Evolutionary conservation across 2,113 vertebrate genomes (phyloP).

Genomic region (Lampris incognitus): DNA sequence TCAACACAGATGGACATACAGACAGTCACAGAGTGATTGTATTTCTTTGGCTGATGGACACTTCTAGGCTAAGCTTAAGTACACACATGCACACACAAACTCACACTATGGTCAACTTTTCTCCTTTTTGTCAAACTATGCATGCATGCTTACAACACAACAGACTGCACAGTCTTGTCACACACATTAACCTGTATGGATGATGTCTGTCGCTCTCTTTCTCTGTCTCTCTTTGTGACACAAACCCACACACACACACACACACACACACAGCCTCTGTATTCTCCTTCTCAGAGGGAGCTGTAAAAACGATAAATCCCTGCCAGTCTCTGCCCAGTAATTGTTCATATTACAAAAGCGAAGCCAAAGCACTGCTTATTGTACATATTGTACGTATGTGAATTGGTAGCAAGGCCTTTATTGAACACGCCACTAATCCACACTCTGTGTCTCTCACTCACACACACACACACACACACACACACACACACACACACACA

Average conservation of each 20-base stretch:
- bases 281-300: constrained; percentile 35
- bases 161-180: background rate
- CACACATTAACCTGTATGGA: background rate
- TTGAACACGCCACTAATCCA: constrained; percentile 46
- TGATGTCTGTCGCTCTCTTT: constrained; percentile 10
- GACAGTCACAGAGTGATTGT: too few relatives aligned
- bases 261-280: constrained; percentile 23
- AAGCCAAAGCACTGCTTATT: constrained; percentile 47
- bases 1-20: background rate
- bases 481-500: too few relatives aligned
- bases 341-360: constrained; percentile 65
- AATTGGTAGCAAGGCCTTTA: constrained; percentile 66
- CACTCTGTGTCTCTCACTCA: too few relatives aligned
- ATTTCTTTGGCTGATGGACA: too few relatives aligned
- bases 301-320: constrained; percentile 62
- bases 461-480: too few relatives aligned
- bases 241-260: constrained; percentile 24
- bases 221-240: constrained; percentile 23
- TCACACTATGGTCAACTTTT: too few relatives aligned
- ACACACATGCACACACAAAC: too few relatives aligned
- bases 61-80: too few relatives aligned
- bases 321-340: constrained; percentile 63
- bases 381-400: constrained; percentile 35
- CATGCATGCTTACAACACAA: too few relatives aligned
- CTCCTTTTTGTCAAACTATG: too few relatives aligned